A percentile compares a stretch with the other conserved stretches of the same genome.
These are phyloP conservation scores for Bimastos eiseni DNA, from an alignment of 2,888 invertebrate species.

Conservation along the genomic window DNA sequence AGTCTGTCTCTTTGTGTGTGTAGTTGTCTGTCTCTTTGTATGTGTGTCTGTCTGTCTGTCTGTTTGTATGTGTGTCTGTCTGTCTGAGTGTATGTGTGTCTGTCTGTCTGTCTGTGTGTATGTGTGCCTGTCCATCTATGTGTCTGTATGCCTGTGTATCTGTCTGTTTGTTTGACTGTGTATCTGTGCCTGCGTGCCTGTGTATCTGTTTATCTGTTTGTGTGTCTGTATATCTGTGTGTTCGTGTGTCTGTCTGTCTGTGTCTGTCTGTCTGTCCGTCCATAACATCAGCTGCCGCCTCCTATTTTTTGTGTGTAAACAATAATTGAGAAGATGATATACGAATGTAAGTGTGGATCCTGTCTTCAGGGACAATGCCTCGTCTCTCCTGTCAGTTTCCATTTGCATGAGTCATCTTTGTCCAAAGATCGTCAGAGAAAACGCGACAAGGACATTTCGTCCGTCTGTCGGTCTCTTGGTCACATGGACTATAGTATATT, in stretches of 20 bases:
- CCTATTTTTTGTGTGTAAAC: not conserved
- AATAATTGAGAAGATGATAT: not conserved
- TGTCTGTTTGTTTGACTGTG: not conserved
- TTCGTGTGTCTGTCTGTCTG: not conserved
- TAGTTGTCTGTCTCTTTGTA: too few species aligned
- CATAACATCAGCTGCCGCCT: not conserved
- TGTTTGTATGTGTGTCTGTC: not conserved
- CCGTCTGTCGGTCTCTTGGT: not conserved
- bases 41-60: not conserved
- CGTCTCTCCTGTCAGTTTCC: not conserved
- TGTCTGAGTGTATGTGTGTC: too few species aligned
- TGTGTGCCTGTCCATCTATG: not conserved
- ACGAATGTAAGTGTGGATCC: not conserved
- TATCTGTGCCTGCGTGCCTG: too few species aligned
- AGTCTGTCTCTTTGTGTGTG: too few species aligned
- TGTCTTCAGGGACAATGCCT: not conserved
- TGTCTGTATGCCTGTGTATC: not conserved
- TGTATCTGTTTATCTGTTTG: too few species aligned
- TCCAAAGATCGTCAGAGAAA: not conserved
- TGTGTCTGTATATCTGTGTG: too few species aligned
- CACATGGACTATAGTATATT: too few species aligned
- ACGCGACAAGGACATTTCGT: not conserved
- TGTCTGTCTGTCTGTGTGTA: too few species aligned
- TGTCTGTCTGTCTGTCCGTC: constrained; percentile 1
- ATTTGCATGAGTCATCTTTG: not conserved